Conservation (phyloP, 2,888 invertebrate genomes). For the Stegana nigrithorax region DNA sequence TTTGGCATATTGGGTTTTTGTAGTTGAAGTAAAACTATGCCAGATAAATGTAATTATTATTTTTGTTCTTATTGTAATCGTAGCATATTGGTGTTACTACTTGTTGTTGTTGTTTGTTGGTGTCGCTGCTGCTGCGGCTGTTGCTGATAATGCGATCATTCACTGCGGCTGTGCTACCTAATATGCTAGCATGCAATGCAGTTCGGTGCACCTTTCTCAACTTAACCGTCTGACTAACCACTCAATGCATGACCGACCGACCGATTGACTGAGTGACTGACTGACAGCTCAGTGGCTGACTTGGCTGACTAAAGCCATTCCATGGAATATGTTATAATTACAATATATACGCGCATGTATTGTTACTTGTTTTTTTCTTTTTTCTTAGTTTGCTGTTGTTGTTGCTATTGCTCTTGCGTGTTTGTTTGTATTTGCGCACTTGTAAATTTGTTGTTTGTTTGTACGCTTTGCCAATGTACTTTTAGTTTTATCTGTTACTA, state of each 20-base stretch:
- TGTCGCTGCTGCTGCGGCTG: constrained; percentile 6
- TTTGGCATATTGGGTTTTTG: not conserved
- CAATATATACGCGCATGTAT: not conserved
- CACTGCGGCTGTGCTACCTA: constrained; percentile 5
- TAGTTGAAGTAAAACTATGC: not conserved
- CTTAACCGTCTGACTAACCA: not conserved
- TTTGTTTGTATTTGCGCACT: too few relatives aligned
- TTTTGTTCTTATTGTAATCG: not conserved
- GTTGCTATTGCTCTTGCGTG: not conserved
- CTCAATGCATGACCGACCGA: not conserved
- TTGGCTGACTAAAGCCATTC: constrained; percentile 1
- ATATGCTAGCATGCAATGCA: not conserved
- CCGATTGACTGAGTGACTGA: constrained; percentile 4
- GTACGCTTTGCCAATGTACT: constrained; percentile 34
- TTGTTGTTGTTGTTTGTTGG: not conserved
- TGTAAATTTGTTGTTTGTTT: not conserved
- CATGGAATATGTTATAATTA: too few relatives aligned
- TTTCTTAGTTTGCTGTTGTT: not conserved
- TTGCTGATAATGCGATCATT: constrained; percentile 49
- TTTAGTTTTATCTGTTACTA: constrained; percentile 13
- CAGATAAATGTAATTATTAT: not conserved
- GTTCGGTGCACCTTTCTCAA: not conserved
- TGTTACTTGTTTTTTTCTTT: too few relatives aligned
- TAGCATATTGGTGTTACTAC: too few relatives aligned
- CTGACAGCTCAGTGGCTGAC: too few relatives aligned